A percentile compares a stretch with the other conserved stretches of the same genome.
These are phyloP conservation scores for Cyclopterus lumpus DNA, from an alignment of 2,797 vertebrate species.

Conservation along the genomic window DNA sequence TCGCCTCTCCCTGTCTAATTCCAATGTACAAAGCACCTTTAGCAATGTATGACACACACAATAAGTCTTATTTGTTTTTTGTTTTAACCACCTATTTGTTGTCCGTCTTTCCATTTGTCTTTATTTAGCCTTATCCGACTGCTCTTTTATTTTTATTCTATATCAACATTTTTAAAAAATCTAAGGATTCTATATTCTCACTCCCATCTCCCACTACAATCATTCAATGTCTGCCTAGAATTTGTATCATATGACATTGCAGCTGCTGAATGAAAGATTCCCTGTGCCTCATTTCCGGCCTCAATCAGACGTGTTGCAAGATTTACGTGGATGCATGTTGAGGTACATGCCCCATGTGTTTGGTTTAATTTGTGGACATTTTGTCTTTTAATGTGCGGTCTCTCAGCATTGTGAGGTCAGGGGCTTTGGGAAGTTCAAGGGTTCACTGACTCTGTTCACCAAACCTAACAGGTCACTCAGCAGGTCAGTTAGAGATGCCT, in stretches of 20 bases:
- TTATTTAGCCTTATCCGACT: neutral
- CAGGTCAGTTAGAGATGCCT: conserved; percentile 44
- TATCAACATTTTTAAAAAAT: neutral
- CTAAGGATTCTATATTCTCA: neutral
- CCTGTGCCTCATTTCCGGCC: neutral
- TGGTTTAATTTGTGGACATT: conserved; percentile 9
- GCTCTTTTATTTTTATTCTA: neutral
- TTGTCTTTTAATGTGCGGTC: conserved; percentile 15
- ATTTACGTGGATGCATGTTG: conserved; percentile 14
- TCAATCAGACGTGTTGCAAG: conserved; percentile 1
- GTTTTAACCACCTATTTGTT: neutral
- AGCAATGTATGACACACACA: no score
- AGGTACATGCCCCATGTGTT: conserved; percentile 31
- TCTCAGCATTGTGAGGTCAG: conserved; percentile 40
- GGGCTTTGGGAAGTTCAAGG: conserved; percentile 61
- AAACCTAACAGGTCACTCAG: conserved; percentile 56
- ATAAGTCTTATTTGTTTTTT: no score
- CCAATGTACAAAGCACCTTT: no score
- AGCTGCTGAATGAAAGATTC: neutral
- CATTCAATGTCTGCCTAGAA: accelerated
- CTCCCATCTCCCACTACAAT: neutral
- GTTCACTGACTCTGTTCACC: conserved; percentile 67
- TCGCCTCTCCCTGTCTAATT: no score
- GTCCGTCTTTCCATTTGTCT: neutral
- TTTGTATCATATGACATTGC: neutral